These are phyloP conservation scores for Fragum sueziense DNA, from an alignment of 2,888 invertebrate genomes.

Conservation along the genomic window DNA sequence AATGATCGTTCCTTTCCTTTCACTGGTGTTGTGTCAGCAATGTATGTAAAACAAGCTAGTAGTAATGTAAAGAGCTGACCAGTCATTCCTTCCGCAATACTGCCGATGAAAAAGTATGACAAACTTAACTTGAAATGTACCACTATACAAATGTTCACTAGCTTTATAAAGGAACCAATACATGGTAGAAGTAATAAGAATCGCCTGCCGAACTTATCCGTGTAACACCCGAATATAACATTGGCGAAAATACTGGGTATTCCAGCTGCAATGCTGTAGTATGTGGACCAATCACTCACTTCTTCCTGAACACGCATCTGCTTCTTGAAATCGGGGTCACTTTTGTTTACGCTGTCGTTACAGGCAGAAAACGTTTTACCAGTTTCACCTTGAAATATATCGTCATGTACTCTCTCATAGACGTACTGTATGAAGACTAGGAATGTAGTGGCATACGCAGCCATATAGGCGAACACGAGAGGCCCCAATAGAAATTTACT, in stretches of 20 bases:
- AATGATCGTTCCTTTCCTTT: slow-evolving; percentile 46
- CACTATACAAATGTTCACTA: slow-evolving; percentile 31
- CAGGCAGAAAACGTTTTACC: slow-evolving; percentile 25
- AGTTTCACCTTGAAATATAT: slow-evolving; percentile 39
- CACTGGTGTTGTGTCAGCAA: slow-evolving; percentile 52
- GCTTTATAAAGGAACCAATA: slow-evolving; percentile 41
- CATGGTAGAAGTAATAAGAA: slow-evolving; percentile 51
- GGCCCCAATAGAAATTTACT: slow-evolving; percentile 53
- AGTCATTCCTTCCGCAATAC: slow-evolving; percentile 56
- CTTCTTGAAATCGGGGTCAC: slow-evolving; percentile 39
- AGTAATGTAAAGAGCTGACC: slow-evolving; percentile 60
- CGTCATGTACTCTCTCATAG: slow-evolving; percentile 43
- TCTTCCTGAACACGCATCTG: slow-evolving; percentile 49
- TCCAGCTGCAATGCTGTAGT: slow-evolving; percentile 41
- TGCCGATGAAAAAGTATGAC: slow-evolving; percentile 45
- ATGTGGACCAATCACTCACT: slow-evolving; percentile 44
- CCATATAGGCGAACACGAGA: slow-evolving; percentile 48
- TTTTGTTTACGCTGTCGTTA: slow-evolving; percentile 41
- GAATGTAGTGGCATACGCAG: slow-evolving; percentile 33
- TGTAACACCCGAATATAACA: slow-evolving; percentile 53
- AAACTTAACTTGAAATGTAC: slow-evolving; percentile 59
- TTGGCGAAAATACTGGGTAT: slow-evolving; percentile 57
- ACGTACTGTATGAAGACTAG: slow-evolving; percentile 35
- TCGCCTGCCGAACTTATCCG: slow-evolving; percentile 62
- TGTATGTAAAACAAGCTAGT: slow-evolving; percentile 56